phyloP scores from a whole-genome alignment of 1,140 invertebrate genomes.

The Drosophila busckii region DNA sequence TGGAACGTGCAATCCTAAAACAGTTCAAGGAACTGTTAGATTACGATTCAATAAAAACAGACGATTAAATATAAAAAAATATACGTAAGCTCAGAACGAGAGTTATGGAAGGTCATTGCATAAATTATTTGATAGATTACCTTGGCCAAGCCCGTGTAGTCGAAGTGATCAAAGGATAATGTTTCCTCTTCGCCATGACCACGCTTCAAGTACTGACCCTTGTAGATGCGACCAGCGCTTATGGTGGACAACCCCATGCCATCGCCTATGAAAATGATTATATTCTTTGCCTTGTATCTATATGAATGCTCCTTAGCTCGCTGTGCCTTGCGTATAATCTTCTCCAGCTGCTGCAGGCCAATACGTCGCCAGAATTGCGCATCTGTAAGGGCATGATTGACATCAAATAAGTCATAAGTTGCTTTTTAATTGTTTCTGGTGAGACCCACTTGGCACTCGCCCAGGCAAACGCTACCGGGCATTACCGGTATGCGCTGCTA shows the following conservation, averaged over 20 bases:
- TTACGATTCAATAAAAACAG: too few relatives aligned
- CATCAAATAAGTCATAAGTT: slow-evolving; percentile 24
- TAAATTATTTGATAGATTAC: too few relatives aligned
- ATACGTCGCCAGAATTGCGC: slow-evolving; percentile 56
- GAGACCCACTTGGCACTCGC: slow-evolving; percentile 44
- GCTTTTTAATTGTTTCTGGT: slow-evolving; percentile 49
- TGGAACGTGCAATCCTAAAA: too few relatives aligned
- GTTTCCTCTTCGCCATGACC: slow-evolving; percentile 82
- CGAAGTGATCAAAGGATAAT: slow-evolving; percentile 85
- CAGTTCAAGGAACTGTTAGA: too few relatives aligned
- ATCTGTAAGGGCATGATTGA: slow-evolving; percentile 35
- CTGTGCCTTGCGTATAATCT: slow-evolving; percentile 47
- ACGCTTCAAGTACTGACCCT: slow-evolving; percentile 80
- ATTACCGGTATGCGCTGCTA: slow-evolving; percentile 40
- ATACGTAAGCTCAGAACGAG: too few relatives aligned
- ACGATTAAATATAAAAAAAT: too few relatives aligned
- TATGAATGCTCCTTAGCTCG: slow-evolving; percentile 52
- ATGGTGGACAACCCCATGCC: slow-evolving; percentile 88
- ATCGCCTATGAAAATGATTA: slow-evolving; percentile 89
- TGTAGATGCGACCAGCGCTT: slow-evolving; percentile 85
- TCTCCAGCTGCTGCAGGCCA: slow-evolving; percentile 52
- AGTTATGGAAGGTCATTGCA: too few relatives aligned
- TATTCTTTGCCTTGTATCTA: slow-evolving; percentile 83
- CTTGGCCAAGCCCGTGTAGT: slow-evolving; percentile 84
- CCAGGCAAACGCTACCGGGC: slow-evolving; percentile 8